Base-by-base conservation (phyloP, 2,113 vertebrate genomes). In the Stegostoma tigrinum region DNA sequence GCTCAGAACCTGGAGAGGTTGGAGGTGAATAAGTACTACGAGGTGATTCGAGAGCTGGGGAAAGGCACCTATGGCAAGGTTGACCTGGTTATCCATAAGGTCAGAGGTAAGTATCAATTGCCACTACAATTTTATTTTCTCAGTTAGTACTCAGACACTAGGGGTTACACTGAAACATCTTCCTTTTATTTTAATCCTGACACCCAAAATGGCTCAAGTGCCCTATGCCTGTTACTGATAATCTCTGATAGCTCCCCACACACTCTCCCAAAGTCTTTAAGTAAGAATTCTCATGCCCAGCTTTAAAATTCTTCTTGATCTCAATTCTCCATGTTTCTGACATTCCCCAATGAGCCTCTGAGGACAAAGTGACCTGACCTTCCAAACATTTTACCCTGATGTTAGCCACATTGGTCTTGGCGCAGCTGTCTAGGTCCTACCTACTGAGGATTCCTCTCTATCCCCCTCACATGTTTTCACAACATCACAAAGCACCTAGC, bases 1-100 rank as follows among this genome's bases (percentile, higher is more conserved):
- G 97, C 98, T 78, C 97, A 98, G 96, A 98, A 97, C 96, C 97
- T 98, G 97, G 97, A 98, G 96, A 96, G 97, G 94, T 96, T 98
- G 68, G 97, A 98, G 96, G 97, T 98, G 95, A 97, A 97, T 96
- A 98, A 98, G 96, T 98, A 98, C 96, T 98, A 98, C 19, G 98
- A 98, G 96, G 97, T 98, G 95, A 98, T 98, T 95, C 95, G 98
- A 94, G 98, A 98, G 96, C 97, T 98, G 96, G 98, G 98, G 85
- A 98, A 98, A 95, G 98, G 98, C 93, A 98, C 98, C 96, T 98
- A 98, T 7, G 98, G 98, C 67, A 98, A 98, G 96, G 98, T 98
- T 96, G 98, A 98, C 96, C 97, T 98, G 96, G 98, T 98, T 67
- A 97, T 98, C 95, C 98, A 98, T 96, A 98, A 98, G 96, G 97